Conservation (phyloP, 2,888 invertebrate species). For the Protonemura montana region DNA sequence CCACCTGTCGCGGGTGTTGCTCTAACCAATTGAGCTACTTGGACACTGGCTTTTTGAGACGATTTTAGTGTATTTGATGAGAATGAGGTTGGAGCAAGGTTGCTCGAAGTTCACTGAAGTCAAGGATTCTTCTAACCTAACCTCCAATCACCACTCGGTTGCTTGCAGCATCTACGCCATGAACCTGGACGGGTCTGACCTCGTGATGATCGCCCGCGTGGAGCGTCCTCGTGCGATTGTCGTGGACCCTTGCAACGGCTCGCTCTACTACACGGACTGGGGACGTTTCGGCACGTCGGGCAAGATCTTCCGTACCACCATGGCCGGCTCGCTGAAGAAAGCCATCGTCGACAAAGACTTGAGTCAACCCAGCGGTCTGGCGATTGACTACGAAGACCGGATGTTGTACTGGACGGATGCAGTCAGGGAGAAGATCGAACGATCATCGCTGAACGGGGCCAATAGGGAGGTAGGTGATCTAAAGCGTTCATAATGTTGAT, state of each 20-base stretch:
- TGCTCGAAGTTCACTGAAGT: too few relatives aligned
- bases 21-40: too few relatives aligned
- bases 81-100: too few relatives aligned
- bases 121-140: too few relatives aligned
- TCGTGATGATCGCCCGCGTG: constrained; percentile 92
- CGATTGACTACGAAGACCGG: constrained; percentile 93
- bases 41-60: too few relatives aligned
- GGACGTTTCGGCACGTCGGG: constrained; percentile 91
- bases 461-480: constrained; percentile 83
- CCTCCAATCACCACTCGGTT: too few relatives aligned
- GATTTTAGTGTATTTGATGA: too few relatives aligned
- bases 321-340: constrained; percentile 92
- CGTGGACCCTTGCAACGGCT: constrained; percentile 95
- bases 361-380: constrained; percentile 93
- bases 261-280: constrained; percentile 96
- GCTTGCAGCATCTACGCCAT: constrained; percentile 83
- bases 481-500: too few relatives aligned
- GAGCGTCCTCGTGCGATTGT: constrained; percentile 94
- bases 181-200: constrained; percentile 85
- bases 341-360: constrained; percentile 90
- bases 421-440: constrained; percentile 92
- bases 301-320: constrained; percentile 92
- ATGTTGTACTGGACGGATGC: constrained; percentile 98
- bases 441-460: constrained; percentile 86
- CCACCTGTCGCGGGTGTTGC: too few relatives aligned